A percentile compares a stretch with the other conserved stretches of the same genome.
These are phyloP conservation scores for Hyla sarda DNA, from an alignment of 2,113 vertebrate genomes.

Conservation along the genomic window DNA sequence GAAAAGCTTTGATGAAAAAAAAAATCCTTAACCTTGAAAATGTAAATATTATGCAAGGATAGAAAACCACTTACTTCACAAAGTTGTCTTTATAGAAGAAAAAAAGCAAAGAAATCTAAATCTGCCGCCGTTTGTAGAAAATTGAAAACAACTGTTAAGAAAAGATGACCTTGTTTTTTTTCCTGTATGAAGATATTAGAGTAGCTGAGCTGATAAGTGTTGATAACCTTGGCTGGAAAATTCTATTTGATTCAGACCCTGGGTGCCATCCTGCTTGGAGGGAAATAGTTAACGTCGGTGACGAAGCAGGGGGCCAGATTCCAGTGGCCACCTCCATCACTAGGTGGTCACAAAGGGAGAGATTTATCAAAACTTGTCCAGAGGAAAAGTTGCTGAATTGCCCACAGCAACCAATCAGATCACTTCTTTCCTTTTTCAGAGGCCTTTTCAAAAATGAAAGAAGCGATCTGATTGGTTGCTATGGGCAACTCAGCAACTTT, in stretches of 20 bases:
- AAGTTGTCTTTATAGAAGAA: not conserved
- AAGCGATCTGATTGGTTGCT: no score
- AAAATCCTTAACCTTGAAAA: constrained; percentile 30
- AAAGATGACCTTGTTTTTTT: not conserved
- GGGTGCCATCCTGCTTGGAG: not conserved
- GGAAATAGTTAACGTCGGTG: not conserved
- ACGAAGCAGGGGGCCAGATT: not conserved
- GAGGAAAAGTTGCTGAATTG: no score
- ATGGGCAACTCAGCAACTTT: no score
- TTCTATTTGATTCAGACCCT: not conserved
- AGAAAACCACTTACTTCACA: not conserved
- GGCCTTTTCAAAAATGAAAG: no score
- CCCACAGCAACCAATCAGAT: no score
- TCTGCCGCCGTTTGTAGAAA: not conserved
- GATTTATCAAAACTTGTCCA: no score
- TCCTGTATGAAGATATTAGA: not conserved
- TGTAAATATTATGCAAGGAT: not conserved
- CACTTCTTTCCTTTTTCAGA: no score
- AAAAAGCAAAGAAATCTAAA: not conserved
- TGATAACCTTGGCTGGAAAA: not conserved
- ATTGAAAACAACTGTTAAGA: not conserved
- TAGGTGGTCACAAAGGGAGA: no score
- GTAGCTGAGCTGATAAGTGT: not conserved
- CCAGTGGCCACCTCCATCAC: no score
- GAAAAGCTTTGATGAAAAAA: not conserved